Base-by-base conservation (phyloP, 2,888 invertebrate species). In the Oligia strigilis region DNA sequence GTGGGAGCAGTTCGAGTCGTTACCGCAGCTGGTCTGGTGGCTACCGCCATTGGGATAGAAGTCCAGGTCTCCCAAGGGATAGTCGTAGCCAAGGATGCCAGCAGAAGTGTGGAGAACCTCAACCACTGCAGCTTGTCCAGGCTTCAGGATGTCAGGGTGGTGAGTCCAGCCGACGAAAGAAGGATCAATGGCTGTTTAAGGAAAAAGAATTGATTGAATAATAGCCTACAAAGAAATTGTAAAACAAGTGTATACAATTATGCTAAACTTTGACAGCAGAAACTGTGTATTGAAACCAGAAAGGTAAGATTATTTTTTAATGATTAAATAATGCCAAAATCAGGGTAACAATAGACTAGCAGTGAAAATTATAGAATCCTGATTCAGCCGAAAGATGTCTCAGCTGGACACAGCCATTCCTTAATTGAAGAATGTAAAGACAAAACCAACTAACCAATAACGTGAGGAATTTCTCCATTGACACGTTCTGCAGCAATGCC, bases 31-130 rank as follows among this genome's bases (percentile, higher is more conserved):
- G 3, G 70, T 83, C 86, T 97, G 97, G 62, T 62, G n/a, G 2
- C 83, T 62, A 17, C 97, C 97, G 8, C 96, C 96, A 83, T 97
- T 97, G 52, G 97, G 87, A 83, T 96, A 97, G 89, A 97, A 96
- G 88, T 97, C 95, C 2, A 97, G 9, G 82, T 94, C 90, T 19
- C 97, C 97, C 23, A 97, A 88, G 0, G 97, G 96, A 0, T 82
- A 74, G 87, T 96, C 96, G 86, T 96, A 96, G 55, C 97, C 97
- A 2, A 88, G 73, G 43, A 62, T 9, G 0, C 96, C 96, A 58
- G 93, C 92, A 3, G 96, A 95, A 0, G 95, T 90, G 87, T 97
- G 95, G 3, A 97, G 86, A 0, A 97, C 96, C 81, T 97, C 97
- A 0, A 97, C 97, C 6, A 94, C 81, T 0, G 1, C 82, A 11